Percentiles rank a stretch among this genome's conserved stretches.
Evolutionary conservation across 2,888 invertebrate species (phyloP).

Genomic region (Volucella inflata): DNA sequence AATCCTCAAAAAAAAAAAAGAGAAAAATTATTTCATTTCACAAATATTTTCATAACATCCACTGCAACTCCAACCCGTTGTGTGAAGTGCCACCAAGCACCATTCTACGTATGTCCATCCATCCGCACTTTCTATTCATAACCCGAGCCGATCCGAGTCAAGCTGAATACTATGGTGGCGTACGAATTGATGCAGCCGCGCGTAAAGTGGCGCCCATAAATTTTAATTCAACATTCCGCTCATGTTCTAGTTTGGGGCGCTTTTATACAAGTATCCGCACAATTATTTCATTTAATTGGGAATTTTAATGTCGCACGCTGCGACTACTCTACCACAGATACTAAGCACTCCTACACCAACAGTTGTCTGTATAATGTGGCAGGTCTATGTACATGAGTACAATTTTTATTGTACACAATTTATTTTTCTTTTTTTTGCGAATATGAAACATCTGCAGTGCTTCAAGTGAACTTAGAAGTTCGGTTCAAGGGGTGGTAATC

Average conservation of each 20-base stretch:
- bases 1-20: neutral
- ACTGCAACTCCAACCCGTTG: neutral
- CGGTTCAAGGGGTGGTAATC: neutral
- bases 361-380: slow-evolving; percentile 24
- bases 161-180: slow-evolving; percentile 8
- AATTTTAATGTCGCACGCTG: slow-evolving; percentile 58
- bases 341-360: no score
- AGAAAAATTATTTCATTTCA: slow-evolving; percentile 53
- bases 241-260: slow-evolving; percentile 50
- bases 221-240: slow-evolving; percentile 64
- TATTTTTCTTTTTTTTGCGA: neutral
- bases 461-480: slow-evolving; percentile 19
- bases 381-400: slow-evolving; percentile 19
- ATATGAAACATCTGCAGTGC: slow-evolving; percentile 61
- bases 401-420: no score
- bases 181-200: slow-evolving; percentile 56
- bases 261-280: slow-evolving; percentile 2
- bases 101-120: slow-evolving; percentile 55
- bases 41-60: slow-evolving; percentile 60
- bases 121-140: slow-evolving; percentile 23
- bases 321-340: slow-evolving; percentile 32
- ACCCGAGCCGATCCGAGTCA: slow-evolving; percentile 14
- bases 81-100: neutral
- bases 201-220: slow-evolving; percentile 69
- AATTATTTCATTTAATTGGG: slow-evolving; percentile 70